Conservation (phyloP, 53 echinoderm and acorn worm species). For the Stichopus horrens region DNA sequence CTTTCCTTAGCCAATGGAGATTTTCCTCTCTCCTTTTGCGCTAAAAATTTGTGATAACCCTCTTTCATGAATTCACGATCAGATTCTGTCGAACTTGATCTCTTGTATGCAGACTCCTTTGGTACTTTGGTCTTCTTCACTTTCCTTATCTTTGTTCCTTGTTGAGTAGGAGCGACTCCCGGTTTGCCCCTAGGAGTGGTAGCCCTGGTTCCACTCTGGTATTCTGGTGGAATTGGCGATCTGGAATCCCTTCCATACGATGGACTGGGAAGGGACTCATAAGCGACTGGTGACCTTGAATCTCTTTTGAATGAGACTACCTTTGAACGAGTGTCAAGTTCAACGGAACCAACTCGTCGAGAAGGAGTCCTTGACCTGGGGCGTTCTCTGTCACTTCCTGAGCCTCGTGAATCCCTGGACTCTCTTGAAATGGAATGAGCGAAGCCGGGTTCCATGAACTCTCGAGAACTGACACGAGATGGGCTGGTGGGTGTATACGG, state of each 20-base stretch:
- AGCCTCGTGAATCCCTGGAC: conserved; percentile 20
- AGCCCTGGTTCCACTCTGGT: conserved; percentile 4
- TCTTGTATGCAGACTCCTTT: conserved; percentile 25
- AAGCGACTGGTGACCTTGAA: conserved; percentile 10
- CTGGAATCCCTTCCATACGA: conserved; percentile 1
- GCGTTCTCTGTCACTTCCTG: conserved; percentile 11
- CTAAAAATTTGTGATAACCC: conserved; percentile 6
- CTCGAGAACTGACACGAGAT: conserved; percentile 44
- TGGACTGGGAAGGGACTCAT: not conserved
- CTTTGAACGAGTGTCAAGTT: conserved; percentile 31
- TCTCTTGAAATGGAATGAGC: conserved; percentile 41
- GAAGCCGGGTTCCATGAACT: conserved; percentile 46
- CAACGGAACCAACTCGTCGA: conserved; percentile 1
- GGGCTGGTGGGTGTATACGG: conserved; percentile 44
- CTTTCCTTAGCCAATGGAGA: not conserved
- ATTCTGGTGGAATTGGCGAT: conserved; percentile 32
- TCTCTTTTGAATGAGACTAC: conserved; percentile 38
- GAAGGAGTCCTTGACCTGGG: conserved; percentile 22
- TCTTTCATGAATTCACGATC: conserved; percentile 43
- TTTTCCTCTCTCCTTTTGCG: conserved; percentile 30
- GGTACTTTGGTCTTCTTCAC: conserved; percentile 36
- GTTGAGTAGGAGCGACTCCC: not conserved
- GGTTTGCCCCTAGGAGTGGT: not conserved
- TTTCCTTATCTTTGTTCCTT: not conserved
- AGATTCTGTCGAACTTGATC: conserved; percentile 43